Evolutionary conservation across 2,888 invertebrate species (phyloP).

Genomic region (Itoplectis maculator): DNA sequence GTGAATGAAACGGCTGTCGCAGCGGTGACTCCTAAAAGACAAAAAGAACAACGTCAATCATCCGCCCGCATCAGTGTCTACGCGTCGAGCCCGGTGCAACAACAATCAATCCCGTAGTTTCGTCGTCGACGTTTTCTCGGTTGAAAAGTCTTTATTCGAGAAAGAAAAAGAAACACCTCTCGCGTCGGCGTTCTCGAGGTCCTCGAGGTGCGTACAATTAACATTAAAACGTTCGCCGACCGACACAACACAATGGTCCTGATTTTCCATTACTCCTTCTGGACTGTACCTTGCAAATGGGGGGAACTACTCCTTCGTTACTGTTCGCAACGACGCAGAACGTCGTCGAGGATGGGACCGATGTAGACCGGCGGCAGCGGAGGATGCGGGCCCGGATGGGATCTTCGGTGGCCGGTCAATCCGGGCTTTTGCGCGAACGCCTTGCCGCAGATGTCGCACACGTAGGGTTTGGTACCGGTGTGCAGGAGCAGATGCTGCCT

Average conservation of each 20-base stretch:
- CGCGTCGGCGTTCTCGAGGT: not conserved
- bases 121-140: not conserved
- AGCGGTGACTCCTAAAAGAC: conserved; percentile 40
- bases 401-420: conserved; percentile 81
- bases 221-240: not conserved
- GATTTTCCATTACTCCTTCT: not conserved
- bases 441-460: conserved; percentile 82
- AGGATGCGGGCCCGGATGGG: conserved; percentile 81
- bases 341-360: conserved; percentile 79
- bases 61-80: not conserved
- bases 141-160: not conserved
- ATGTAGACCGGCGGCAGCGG: conserved; percentile 81
- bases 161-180: not conserved
- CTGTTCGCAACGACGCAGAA: conserved; percentile 59
- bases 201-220: not conserved
- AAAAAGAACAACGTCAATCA: conserved; percentile 29
- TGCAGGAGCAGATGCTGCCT: conserved; percentile 82
- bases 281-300: conserved; percentile 7
- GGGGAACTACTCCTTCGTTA: not conserved
- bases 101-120: not conserved
- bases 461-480: conserved; percentile 80
- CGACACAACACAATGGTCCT: not conserved
- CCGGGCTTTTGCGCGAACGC: conserved; percentile 82
- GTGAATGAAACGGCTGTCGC: conserved; percentile 75
- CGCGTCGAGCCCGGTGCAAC: not conserved